These are phyloP conservation scores for Oncopodura yosiiana DNA, from an alignment of 1,140 invertebrate species.

Conservation along the genomic window DNA sequence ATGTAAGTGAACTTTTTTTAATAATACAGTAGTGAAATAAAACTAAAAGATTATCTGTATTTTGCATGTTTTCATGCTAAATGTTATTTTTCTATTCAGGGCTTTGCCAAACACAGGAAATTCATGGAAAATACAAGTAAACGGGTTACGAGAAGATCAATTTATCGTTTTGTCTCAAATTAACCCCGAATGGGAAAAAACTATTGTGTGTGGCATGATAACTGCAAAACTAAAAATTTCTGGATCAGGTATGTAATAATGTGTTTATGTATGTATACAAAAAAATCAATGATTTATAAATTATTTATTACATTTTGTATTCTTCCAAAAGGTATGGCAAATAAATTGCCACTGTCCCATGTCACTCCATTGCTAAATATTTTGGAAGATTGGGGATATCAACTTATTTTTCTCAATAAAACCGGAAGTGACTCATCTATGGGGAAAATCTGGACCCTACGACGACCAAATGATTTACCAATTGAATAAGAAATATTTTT, in stretches of 20 bases:
- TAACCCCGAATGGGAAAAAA: background rate
- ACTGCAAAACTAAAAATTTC: background rate
- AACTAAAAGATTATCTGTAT: background rate
- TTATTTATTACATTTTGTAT: too few relatives aligned
- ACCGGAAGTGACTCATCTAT: background rate
- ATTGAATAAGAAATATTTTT: too few relatives aligned
- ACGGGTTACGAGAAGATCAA: background rate
- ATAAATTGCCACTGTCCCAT: background rate
- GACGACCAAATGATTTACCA: background rate
- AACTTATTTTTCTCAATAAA: background rate
- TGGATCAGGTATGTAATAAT: conserved; percentile 1
- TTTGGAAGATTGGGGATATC: conserved; percentile 1
- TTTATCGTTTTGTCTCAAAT: background rate
- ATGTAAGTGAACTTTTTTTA: background rate
- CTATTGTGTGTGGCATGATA: background rate
- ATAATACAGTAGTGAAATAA: too few relatives aligned
- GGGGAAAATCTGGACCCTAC: background rate
- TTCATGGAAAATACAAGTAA: conserved; percentile 4
- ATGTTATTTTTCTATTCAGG: background rate
- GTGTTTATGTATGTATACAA: background rate
- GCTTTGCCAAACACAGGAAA: background rate
- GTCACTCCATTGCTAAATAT: conserved; percentile 3
- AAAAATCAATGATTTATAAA: background rate
- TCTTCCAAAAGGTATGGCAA: background rate
- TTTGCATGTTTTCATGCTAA: background rate